Evolutionary conservation across 2,797 vertebrate genomes (phyloP).

Genomic region (Dallia pectoralis): DNA sequence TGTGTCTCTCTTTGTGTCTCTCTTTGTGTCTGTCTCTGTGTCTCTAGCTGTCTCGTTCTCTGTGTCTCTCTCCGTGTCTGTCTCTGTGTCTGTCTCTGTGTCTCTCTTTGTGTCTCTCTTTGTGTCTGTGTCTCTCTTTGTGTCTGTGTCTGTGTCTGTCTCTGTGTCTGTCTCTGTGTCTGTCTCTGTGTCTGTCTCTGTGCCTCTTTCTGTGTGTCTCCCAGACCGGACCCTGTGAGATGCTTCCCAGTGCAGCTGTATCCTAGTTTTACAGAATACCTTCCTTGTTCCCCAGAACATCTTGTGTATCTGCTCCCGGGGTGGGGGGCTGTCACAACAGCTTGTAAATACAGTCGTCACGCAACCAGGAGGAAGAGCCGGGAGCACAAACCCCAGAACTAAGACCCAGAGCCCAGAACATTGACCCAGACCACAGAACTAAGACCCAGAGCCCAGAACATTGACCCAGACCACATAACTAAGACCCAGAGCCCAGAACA

Average conservation of each 20-base stretch:
- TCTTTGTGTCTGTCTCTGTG: no score
- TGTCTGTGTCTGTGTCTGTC: slow-evolving; percentile 14
- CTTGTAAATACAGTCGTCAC: slow-evolving; percentile 16
- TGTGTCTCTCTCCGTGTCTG: no score
- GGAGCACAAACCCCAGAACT: neutral
- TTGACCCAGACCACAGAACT: no score
- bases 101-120: slow-evolving; percentile 17
- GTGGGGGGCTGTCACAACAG: slow-evolving; percentile 34
- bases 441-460: no score
- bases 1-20: no score
- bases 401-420: no score
- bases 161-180: slow-evolving; percentile 1
- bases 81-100: no score
- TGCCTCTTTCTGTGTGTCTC: slow-evolving; percentile 9
- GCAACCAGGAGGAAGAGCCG: neutral
- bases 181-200: neutral
- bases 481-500: no score
- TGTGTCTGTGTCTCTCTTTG: neutral
- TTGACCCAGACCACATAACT: no score
- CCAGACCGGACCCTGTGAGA: neutral
- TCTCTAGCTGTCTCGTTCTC: no score
- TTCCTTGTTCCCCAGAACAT: slow-evolving; percentile 23
- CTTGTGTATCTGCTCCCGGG: slow-evolving; percentile 22
- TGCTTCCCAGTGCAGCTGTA: slow-evolving; percentile 30
- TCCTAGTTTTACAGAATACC: slow-evolving; percentile 27